Conservation (phyloP, 2,113 vertebrate genomes). For the Bos indicus region DNA sequence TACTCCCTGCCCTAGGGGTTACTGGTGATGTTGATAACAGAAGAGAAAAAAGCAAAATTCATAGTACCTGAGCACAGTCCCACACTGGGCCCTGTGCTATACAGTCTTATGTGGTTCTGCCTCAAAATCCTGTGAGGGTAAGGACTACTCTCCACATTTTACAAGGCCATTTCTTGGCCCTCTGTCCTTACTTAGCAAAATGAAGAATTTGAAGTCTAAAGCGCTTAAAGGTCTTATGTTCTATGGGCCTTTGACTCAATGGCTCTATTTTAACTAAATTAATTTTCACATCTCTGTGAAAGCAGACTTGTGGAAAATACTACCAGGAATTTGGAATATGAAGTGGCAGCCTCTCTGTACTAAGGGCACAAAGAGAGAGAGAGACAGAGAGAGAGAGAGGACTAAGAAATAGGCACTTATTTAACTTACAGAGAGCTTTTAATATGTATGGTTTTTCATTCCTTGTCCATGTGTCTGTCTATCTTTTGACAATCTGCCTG, state of each 20-base stretch:
- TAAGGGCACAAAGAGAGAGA: not conserved
- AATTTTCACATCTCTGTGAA: not conserved
- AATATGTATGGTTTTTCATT: not conserved
- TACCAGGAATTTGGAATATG: slow-evolving; percentile 12
- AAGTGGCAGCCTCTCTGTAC: not conserved
- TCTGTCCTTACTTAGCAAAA: not conserved
- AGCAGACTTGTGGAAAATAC: not conserved
- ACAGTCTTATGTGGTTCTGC: not conserved
- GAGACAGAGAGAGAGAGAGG: not conserved
- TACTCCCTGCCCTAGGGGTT: not conserved
- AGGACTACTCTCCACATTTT: not conserved
- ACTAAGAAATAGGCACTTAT: not conserved
- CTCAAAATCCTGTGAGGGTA: not conserved
- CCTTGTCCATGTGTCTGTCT: not conserved
- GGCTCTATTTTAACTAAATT: not conserved
- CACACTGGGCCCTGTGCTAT: not conserved
- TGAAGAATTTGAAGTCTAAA: not conserved
- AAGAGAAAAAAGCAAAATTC: not conserved
- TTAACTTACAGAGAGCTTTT: not conserved
- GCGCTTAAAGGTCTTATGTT: not conserved
- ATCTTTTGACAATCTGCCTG: not conserved
- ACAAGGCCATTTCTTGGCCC: not conserved
- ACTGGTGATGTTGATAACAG: not conserved
- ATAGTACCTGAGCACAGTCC: not conserved
- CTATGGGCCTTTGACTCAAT: not conserved